Evolutionary conservation across 2,888 invertebrate species (phyloP).

Genomic region (Furcula furcula): DNA sequence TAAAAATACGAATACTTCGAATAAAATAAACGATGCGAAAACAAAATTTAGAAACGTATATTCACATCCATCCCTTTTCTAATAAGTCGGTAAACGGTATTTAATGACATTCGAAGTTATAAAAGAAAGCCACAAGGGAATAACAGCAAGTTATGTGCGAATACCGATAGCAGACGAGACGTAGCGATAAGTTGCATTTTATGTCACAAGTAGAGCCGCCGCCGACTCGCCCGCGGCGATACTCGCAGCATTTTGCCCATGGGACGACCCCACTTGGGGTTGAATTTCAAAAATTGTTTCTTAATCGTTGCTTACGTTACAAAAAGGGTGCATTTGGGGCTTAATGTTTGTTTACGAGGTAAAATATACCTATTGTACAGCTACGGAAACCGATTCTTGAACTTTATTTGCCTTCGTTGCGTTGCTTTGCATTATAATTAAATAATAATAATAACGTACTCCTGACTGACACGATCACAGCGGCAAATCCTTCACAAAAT

Average conservation of each 20-base stretch:
- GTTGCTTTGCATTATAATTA: no score
- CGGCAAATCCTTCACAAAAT: no score
- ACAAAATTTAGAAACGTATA: no score
- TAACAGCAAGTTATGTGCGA: constrained; percentile 10
- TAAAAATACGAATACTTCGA: no score
- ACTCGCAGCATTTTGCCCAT: constrained; percentile 18
- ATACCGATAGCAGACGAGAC: constrained; percentile 10
- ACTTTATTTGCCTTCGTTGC: no score
- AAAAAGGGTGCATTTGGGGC: constrained; percentile 18
- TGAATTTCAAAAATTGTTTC: constrained; percentile 27
- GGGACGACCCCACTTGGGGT: constrained; percentile 15
- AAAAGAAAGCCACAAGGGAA: not conserved
- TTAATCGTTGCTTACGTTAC: constrained; percentile 29
- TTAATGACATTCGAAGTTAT: not conserved
- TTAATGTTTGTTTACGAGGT: no score
- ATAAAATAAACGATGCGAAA: no score
- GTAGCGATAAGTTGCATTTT: constrained; percentile 18
- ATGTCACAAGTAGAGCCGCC: constrained; percentile 9
- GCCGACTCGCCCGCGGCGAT: constrained; percentile 17
- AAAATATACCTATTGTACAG: no score
- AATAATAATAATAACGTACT: no score
- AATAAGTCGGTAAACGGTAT: not conserved
- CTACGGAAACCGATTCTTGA: no score
- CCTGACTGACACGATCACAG: no score
- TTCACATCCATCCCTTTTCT: no score